phyloP scores from a whole-genome alignment of 2,113 vertebrate species.

The Phasianus colchicus region DNA sequence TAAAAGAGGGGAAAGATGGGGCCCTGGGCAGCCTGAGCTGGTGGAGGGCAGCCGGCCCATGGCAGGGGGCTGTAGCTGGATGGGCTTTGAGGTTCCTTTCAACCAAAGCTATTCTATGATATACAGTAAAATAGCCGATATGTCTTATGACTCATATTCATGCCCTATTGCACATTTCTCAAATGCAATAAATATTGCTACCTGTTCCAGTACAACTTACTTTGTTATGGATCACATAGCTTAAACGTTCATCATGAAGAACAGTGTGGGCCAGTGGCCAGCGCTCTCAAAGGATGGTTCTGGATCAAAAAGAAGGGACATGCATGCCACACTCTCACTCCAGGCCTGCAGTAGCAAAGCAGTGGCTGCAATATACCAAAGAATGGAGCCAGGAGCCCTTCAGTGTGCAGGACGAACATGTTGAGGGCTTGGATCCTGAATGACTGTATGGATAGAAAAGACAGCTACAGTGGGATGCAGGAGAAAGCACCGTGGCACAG shows the following conservation, averaged over 20 bases:
- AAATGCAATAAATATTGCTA: slow-evolving; percentile 51
- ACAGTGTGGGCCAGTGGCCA: slow-evolving; percentile 36
- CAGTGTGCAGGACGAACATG: not conserved
- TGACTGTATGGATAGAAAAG: not conserved
- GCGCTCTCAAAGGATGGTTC: slow-evolving; percentile 27
- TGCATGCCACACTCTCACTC: not conserved
- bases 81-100: not conserved
- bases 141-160: slow-evolving; percentile 3
- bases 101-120: not conserved
- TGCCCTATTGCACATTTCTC: slow-evolving; percentile 60
- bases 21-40: not conserved
- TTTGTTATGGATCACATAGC: not conserved
- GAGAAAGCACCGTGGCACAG: not conserved
- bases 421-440: not conserved
- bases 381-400: not conserved
- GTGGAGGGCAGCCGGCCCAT: not conserved
- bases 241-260: not conserved
- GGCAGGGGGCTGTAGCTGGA: not conserved
- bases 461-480: not conserved
- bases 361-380: not conserved
- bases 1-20: not conserved
- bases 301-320: slow-evolving; percentile 13
- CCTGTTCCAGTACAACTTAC: slow-evolving; percentile 16
- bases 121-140: not conserved
- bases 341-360: slow-evolving; percentile 3